Percentiles rank a stretch among this genome's conserved stretches.
Conservation (phyloP, 2,797 vertebrate genomes). For the Intellagama lesueurii region DNA sequence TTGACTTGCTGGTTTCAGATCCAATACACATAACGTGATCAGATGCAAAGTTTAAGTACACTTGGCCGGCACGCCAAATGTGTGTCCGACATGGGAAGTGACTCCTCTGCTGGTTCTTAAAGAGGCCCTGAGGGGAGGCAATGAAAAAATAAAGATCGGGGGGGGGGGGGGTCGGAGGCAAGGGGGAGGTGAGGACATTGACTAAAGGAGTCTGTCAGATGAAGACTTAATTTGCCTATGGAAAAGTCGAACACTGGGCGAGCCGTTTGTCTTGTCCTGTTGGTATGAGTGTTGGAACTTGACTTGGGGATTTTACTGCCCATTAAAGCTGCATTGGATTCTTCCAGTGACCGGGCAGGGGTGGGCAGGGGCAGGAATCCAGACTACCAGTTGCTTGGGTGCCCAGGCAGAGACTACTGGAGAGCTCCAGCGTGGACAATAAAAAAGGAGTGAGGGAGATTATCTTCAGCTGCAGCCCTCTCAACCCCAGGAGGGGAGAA, state of each 20-base stretch:
- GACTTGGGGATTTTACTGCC: conserved; percentile 19
- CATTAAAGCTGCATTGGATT: background rate
- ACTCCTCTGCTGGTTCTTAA: conserved; percentile 72
- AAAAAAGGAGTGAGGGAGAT: too few relatives aligned
- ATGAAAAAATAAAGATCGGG: conserved; percentile 65
- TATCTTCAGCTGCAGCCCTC: background rate
- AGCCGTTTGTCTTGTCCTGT: background rate
- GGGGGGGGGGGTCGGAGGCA: background rate
- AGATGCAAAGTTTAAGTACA: conserved; percentile 87
- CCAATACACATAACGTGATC: conserved; percentile 86
- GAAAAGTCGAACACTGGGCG: conserved; percentile 23
- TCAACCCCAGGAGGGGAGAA: background rate
- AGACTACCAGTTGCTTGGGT: too few relatives aligned
- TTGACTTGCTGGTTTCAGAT: conserved; percentile 87
- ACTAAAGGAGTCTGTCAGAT: conserved; percentile 38
- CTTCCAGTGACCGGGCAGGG: background rate
- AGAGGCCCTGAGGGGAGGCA: conserved; percentile 74
- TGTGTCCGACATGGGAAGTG: conserved; percentile 67
- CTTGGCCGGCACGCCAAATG: conserved; percentile 78
- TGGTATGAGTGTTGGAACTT: background rate
- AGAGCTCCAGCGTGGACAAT: background rate
- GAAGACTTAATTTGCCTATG: conserved; percentile 43
- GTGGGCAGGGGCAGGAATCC: background rate
- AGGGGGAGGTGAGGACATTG: conserved; percentile 25
- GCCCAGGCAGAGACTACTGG: too few relatives aligned